Evolutionary conservation across 2,888 invertebrate species (phyloP), one percentile per base, ranked within the genome.

Genomic region (Apodemia duryi): DNA sequence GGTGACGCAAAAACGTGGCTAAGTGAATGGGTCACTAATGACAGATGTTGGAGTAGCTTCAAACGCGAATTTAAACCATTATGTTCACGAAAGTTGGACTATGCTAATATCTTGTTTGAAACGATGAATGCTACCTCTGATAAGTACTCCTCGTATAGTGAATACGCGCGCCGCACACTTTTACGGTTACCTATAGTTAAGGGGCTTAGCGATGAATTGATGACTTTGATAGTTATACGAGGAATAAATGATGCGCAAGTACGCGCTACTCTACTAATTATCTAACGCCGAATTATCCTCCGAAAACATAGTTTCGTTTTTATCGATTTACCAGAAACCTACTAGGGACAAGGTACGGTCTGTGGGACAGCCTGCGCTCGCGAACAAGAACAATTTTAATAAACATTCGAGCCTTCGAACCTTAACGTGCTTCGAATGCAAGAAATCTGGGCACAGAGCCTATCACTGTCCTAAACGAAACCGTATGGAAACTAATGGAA

Each of bases 91-190:
- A 68, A 63, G 32, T 29, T 69, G 13, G 68, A 69, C 49, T 68
- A 52, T 10, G 70, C 70, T 0, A 68, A 66, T 57, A 70, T 70
- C 32, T 21, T 68, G 13, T 68, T 66, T 46, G 63, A 69, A 29
- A 62, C 65, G 4, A 69, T 70, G 68, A 67, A 66, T 28, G 64
- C 64, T 0, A 67, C 66, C 29, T 70, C 70, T 2, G 67, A 69
- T 29, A 63, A 41, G 6, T 70, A 65, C 35, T 1, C 43, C 0
- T 63, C 66, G 7, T 68, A 62, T 29, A 68, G 66, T 3, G 66
- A 66, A 57, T 70, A 68, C 28, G 68, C 70, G 5, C 66, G 68
- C 6, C 68, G 66, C 10, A 41, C 64, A 1, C 10, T 70, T 6
- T 67, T 70, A 54, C 66, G 68, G 2, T 46, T 66, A 51, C 60